Evolutionary conservation across 2,888 invertebrate genomes (phyloP).

Genomic region (Amphipyra tragopoginis): DNA sequence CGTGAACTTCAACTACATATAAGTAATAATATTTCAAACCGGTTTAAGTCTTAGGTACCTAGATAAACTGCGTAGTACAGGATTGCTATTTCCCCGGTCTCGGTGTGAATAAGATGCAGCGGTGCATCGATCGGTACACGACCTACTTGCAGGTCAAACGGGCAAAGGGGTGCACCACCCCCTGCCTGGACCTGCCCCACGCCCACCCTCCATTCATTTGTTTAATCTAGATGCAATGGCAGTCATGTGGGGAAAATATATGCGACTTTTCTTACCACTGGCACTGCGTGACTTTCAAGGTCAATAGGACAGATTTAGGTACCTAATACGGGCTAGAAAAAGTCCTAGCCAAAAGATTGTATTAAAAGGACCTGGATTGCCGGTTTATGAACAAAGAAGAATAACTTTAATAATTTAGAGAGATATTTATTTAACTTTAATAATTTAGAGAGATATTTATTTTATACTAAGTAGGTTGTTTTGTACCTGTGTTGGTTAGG

Average conservation of each 20-base stretch:
- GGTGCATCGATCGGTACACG: constrained; percentile 78
- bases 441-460: too few relatives aligned
- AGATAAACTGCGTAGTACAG: constrained; percentile 3
- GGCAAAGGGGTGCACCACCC: constrained; percentile 48
- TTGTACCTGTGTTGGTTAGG: too few relatives aligned
- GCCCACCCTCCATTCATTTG: constrained; percentile 28
- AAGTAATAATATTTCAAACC: too few relatives aligned
- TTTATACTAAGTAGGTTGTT: too few relatives aligned
- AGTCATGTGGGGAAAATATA: constrained; percentile 17
- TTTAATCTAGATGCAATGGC: constrained; percentile 36
- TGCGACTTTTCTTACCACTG: constrained; percentile 11
- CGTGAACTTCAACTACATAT: too few relatives aligned
- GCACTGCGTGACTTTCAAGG: constrained; percentile 19
- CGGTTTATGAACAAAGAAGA: too few relatives aligned
- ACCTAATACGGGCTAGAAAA: too few relatives aligned
- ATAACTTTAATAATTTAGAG: too few relatives aligned
- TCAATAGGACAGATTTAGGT: not conserved
- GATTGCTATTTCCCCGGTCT: constrained; percentile 23
- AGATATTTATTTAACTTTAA: too few relatives aligned
- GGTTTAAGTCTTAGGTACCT: too few relatives aligned
- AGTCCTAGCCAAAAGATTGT: too few relatives aligned
- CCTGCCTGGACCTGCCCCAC: constrained; percentile 27
- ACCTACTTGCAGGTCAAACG: constrained; percentile 84
- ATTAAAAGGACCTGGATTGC: too few relatives aligned
- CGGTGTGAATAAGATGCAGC: constrained; percentile 70